Evolutionary conservation across 2,797 vertebrate species (phyloP).

Genomic region (Protosalanx chinensis): DNA sequence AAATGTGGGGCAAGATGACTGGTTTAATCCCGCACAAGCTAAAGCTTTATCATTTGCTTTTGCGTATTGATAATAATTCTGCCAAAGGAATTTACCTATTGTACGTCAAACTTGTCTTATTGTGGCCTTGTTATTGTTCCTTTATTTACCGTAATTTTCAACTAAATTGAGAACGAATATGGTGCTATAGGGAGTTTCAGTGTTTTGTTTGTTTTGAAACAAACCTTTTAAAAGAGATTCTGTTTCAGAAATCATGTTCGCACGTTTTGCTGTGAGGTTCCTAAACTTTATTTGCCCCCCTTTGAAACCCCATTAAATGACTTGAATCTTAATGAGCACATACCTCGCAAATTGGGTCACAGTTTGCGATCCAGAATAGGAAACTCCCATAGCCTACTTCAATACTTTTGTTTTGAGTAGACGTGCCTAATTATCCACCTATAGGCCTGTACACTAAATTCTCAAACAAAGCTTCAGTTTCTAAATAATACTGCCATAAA

Average conservation of each 20-base stretch:
- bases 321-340: slow-evolving; percentile 1
- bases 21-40: slow-evolving; percentile 48
- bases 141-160: neutral
- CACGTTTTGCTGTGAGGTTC: neutral
- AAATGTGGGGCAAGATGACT: slow-evolving; percentile 48
- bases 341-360: slow-evolving; percentile 9
- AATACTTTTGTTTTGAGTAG: neutral
- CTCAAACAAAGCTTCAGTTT: neutral
- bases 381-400: neutral
- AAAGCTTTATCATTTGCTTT: slow-evolving; percentile 15
- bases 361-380: neutral
- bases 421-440: too few species aligned
- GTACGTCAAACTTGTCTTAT: neutral
- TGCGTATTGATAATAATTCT: neutral
- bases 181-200: neutral
- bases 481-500: neutral
- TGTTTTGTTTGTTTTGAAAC: neutral
- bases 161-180: slow-evolving; percentile 11
- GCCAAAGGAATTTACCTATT: neutral
- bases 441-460: too few species aligned
- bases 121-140: neutral
- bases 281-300: neutral
- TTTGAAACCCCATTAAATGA: neutral
- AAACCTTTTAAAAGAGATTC: too few species aligned
- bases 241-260: neutral